These are phyloP conservation scores for Condylura cristata DNA, from an alignment of 2,113 vertebrate genomes.

Conservation along the genomic window DNA sequence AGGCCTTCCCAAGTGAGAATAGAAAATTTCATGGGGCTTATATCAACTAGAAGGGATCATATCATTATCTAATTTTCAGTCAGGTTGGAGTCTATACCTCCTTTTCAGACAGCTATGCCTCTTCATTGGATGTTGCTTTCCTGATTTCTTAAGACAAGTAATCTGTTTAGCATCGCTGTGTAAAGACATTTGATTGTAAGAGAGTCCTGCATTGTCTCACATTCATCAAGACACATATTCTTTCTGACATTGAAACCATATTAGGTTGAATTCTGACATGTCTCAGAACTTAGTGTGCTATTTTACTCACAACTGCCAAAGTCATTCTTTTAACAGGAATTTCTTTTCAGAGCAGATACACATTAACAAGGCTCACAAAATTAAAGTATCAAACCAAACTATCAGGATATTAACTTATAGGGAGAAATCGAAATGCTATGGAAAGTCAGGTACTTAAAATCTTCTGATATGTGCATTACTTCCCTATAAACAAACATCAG, in stretches of 20 bases:
- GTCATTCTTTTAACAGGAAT: background rate
- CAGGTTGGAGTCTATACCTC: slow-evolving; percentile 2
- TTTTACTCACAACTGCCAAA: background rate
- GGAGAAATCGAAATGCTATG: background rate
- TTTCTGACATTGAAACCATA: background rate
- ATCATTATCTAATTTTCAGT: slow-evolving; percentile 27
- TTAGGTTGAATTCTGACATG: background rate
- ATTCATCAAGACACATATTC: slow-evolving; percentile 11
- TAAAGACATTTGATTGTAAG: background rate
- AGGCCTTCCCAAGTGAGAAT: background rate
- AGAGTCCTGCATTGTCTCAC: background rate
- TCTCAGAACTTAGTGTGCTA: background rate
- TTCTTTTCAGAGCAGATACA: background rate
- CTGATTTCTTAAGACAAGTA: slow-evolving; percentile 19
- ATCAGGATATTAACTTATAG: background rate
- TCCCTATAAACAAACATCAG: background rate
- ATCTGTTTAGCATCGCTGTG: background rate
- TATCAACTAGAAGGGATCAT: background rate
- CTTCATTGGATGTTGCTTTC: slow-evolving; percentile 37
- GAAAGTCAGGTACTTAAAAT: background rate
- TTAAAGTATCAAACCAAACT: background rate
- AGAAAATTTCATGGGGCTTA: background rate
- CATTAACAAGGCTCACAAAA: slow-evolving; percentile 11
- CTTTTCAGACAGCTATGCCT: background rate
- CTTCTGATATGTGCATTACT: background rate